These are phyloP conservation scores for Bufo gargarizans DNA, from an alignment of 2,113 vertebrate species.

Conservation along the genomic window DNA sequence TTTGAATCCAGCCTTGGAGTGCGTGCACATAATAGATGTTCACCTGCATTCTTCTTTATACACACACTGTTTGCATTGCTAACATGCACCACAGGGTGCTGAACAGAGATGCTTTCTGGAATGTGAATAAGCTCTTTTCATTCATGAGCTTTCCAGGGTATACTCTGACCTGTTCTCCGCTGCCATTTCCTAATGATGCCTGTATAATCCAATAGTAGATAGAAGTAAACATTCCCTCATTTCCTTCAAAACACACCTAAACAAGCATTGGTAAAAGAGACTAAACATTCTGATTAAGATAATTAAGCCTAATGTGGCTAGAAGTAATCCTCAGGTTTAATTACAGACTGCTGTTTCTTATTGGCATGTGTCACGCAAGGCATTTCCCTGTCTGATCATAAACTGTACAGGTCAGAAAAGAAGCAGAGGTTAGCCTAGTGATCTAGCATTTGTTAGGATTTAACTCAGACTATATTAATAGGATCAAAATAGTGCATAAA, in stretches of 20 bases:
- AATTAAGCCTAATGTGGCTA: not conserved
- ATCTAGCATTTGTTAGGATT: not conserved
- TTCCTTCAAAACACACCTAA: slow-evolving; percentile 9
- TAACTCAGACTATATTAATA: not conserved
- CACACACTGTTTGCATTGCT: not conserved
- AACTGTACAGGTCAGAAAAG: not conserved
- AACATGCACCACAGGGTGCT: slow-evolving; percentile 4
- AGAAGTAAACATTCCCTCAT: slow-evolving; percentile 26
- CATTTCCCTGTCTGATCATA: not conserved
- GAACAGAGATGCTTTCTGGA: not conserved
- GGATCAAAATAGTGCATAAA: too few relatives aligned
- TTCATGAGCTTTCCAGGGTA: not conserved
- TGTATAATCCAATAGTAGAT: slow-evolving; percentile 25
- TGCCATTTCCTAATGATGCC: not conserved
- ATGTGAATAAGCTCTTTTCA: not conserved
- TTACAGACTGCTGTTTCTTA: not conserved
- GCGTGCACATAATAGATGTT: not conserved
- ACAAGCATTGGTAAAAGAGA: not conserved
- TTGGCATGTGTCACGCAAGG: not conserved
- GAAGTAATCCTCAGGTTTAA: not conserved
- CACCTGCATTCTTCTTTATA: slow-evolving; percentile 25
- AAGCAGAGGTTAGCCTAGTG: not conserved
- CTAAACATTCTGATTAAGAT: not conserved
- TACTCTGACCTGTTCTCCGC: not conserved
- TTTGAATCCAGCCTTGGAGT: not conserved